Evolutionary conservation across 2,888 invertebrate genomes (phyloP).

Genomic region (Parthenolecanium corni): DNA sequence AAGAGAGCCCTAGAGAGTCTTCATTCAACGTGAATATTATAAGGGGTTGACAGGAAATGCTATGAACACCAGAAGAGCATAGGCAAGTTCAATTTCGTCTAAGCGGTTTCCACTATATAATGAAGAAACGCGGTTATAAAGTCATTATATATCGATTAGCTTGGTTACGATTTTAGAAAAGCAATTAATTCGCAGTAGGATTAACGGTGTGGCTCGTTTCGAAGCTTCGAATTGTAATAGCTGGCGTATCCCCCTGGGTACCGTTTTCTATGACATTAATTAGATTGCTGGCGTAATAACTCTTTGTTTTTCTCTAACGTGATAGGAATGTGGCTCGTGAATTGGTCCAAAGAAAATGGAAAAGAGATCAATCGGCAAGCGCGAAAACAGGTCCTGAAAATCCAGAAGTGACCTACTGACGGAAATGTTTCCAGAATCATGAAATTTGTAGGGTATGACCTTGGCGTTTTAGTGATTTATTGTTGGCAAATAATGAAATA

Average conservation of each 20-base stretch:
- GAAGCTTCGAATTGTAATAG: slow-evolving; percentile 8
- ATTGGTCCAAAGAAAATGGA: not conserved
- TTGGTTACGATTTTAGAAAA: slow-evolving; percentile 11
- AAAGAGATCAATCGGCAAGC: too few relatives aligned
- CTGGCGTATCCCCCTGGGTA: not conserved
- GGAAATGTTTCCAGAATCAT: too few relatives aligned
- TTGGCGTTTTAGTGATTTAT: too few relatives aligned
- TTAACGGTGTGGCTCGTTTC: slow-evolving; percentile 10
- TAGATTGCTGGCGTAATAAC: slow-evolving; percentile 8
- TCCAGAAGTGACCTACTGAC: too few relatives aligned
- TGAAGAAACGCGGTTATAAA: slow-evolving; percentile 17
- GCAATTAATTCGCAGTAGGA: slow-evolving; percentile 19
- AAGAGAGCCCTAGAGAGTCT: too few relatives aligned
- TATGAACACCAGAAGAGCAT: not conserved
- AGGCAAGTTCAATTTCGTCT: not conserved
- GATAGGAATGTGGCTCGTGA: not conserved
- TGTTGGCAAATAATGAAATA: too few relatives aligned
- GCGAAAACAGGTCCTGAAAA: too few relatives aligned
- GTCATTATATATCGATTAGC: slow-evolving; percentile 20
- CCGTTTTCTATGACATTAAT: slow-evolving; percentile 5
- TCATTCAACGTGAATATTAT: not conserved
- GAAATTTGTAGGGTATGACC: too few relatives aligned
- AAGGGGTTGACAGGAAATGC: not conserved
- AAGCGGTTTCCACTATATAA: not conserved
- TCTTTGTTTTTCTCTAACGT: not conserved